These are phyloP conservation scores for Ornithoptera alexandrae DNA, from an alignment of 2,888 invertebrate genomes.

Conservation along the genomic window DNA sequence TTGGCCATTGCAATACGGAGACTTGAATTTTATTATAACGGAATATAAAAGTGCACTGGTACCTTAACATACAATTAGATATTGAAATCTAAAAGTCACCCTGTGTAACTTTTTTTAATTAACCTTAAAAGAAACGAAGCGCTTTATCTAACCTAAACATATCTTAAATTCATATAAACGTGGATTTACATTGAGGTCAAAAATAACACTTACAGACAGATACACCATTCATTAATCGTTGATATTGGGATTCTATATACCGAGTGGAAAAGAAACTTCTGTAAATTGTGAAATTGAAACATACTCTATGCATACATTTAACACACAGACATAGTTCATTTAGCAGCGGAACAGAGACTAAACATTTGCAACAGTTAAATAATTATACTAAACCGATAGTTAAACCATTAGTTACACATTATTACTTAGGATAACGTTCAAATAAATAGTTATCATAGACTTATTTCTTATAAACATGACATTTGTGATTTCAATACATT, in stretches of 20 bases:
- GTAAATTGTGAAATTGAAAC: background rate
- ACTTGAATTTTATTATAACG: too few relatives aligned
- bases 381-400: background rate
- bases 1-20: too few relatives aligned
- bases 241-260: background rate
- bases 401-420: too few relatives aligned
- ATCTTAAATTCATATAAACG: constrained; percentile 39
- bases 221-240: constrained; percentile 12
- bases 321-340: background rate
- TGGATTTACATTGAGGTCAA: constrained; percentile 46
- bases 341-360: constrained; percentile 6
- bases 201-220: constrained; percentile 41
- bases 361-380: background rate
- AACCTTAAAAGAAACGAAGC: constrained; percentile 47
- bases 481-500: background rate
- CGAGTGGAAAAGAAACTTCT: background rate
- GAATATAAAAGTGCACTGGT: constrained; percentile 38
- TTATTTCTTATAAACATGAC: background rate
- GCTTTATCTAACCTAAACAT: constrained; percentile 49
- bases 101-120: constrained; percentile 46
- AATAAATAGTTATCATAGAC: too few relatives aligned
- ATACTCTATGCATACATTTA: background rate
- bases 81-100: constrained; percentile 42
- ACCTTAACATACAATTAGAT: constrained; percentile 36
- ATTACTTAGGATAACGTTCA: too few relatives aligned